These are phyloP conservation scores for Discoglossus pictus DNA, from an alignment of 2,797 vertebrate species.

Conservation along the genomic window DNA sequence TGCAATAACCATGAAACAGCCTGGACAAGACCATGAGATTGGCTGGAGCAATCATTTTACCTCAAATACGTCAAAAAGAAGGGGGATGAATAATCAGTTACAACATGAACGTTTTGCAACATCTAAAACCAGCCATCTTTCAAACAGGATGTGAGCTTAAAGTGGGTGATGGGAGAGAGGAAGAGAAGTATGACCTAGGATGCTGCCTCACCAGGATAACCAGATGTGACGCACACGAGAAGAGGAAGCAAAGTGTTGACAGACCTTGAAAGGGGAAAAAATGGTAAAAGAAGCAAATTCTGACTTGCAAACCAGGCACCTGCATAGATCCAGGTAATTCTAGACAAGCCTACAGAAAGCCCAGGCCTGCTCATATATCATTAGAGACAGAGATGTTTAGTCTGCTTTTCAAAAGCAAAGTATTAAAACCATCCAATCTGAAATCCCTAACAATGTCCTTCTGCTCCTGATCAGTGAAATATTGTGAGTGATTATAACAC, in stretches of 20 bases:
- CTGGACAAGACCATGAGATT: not conserved
- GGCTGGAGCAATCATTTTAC: too few relatives aligned
- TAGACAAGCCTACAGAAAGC: slow-evolving; percentile 1
- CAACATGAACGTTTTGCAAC: slow-evolving; percentile 3
- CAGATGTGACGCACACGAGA: slow-evolving; percentile 18
- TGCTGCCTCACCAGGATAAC: slow-evolving; percentile 36
- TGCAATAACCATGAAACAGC: not conserved
- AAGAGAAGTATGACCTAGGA: slow-evolving; percentile 31
- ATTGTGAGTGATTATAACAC: too few relatives aligned
- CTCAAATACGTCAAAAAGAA: too few relatives aligned
- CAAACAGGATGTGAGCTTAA: slow-evolving; percentile 34
- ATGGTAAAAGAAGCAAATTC: slow-evolving; percentile 23
- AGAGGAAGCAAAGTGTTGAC: slow-evolving; percentile 22
- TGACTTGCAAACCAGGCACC: slow-evolving; percentile 6
- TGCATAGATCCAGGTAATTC: not conserved
- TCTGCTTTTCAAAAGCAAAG: too few relatives aligned
- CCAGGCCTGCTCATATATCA: too few relatives aligned
- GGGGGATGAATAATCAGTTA: too few relatives aligned
- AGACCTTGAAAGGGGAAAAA: slow-evolving; percentile 6
- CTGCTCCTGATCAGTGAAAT: too few relatives aligned
- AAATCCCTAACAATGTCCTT: too few relatives aligned
- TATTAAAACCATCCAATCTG: too few relatives aligned
- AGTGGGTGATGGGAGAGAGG: slow-evolving; percentile 19
- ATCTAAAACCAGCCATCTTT: slow-evolving; percentile 7
- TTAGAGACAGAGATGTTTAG: too few relatives aligned